Conservation (phyloP, 2,888 invertebrate species). For the Lasioglossum marginatum region DNA sequence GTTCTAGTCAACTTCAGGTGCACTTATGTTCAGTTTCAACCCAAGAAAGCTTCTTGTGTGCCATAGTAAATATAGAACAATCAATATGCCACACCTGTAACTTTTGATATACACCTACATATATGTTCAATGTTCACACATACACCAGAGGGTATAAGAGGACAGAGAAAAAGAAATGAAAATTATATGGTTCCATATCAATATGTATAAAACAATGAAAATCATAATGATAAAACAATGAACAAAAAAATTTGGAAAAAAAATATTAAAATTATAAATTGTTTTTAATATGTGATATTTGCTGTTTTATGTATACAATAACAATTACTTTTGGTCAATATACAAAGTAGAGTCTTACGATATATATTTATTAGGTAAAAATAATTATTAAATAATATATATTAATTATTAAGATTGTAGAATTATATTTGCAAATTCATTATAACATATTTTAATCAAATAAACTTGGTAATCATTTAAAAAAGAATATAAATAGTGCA, state of each 20-base stretch:
- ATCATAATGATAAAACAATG: not conserved
- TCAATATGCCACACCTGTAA: constrained; percentile 62
- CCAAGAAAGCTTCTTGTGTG: constrained; percentile 23
- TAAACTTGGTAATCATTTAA: not conserved
- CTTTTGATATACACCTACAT: constrained; percentile 50
- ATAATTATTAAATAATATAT: not conserved
- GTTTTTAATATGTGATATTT: not conserved
- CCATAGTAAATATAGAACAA: constrained; percentile 61
- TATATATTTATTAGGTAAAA: not conserved
- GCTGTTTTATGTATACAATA: not conserved
- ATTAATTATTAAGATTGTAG: not conserved
- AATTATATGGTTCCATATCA: not conserved
- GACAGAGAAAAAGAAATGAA: not conserved
- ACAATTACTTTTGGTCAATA: not conserved
- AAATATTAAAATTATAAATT: not conserved
- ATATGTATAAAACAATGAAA: not conserved
- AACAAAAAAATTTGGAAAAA: not conserved
- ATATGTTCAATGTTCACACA: constrained; percentile 4
- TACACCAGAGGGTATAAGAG: not conserved
- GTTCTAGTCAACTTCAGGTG: not conserved
- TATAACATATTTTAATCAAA: not conserved
- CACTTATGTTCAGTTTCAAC: constrained; percentile 25
- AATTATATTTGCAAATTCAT: not conserved
- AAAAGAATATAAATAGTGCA: not conserved
- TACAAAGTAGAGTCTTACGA: not conserved